A percentile compares a stretch with the other conserved stretches of the same genome.
Evolutionary conservation across 2,113 vertebrate genomes (phyloP).

Genomic region (Erpornis zantholeuca): DNA sequence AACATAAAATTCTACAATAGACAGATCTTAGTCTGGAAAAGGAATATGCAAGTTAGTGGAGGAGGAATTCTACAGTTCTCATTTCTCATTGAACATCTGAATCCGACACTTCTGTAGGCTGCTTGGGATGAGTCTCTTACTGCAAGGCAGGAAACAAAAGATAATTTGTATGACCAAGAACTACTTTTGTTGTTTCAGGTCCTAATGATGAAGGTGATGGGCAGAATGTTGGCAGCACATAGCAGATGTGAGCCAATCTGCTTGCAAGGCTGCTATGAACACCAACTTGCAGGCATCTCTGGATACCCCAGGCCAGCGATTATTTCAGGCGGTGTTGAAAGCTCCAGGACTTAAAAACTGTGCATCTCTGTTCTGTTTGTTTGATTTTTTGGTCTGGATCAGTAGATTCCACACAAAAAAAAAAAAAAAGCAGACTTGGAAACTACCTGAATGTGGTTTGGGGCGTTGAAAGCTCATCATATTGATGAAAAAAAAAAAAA

Average conservation of each 20-base stretch:
- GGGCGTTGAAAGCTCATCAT: slow-evolving; percentile 95
- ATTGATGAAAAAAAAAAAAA: slow-evolving; percentile 89
- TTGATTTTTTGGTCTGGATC: slow-evolving; percentile 78
- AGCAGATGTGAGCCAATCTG: slow-evolving; percentile 75
- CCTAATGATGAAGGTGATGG: slow-evolving; percentile 83
- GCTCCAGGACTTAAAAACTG: slow-evolving; percentile 78
- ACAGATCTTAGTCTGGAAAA: not conserved
- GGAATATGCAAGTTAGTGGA: not conserved
- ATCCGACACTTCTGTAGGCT: not conserved
- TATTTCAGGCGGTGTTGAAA: slow-evolving; percentile 72
- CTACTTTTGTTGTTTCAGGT: slow-evolving; percentile 69
- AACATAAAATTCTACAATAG: not conserved
- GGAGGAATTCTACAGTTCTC: not conserved
- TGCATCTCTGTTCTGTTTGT: slow-evolving; percentile 81
- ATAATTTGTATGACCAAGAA: not conserved
- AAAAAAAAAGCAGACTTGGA: slow-evolving; percentile 82
- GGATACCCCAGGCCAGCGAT: slow-evolving; percentile 81
- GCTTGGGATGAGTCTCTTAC: not conserved
- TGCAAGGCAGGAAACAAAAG: not conserved
- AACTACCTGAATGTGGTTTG: slow-evolving; percentile 91
- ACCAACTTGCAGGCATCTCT: slow-evolving; percentile 76
- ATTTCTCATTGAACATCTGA: not conserved
- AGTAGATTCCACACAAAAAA: slow-evolving; percentile 63
- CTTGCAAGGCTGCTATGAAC: slow-evolving; percentile 79
- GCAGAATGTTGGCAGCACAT: slow-evolving; percentile 90